These are phyloP conservation scores for Poliocrania exsul DNA, from an alignment of 2,797 vertebrate species.

Conservation along the genomic window DNA sequence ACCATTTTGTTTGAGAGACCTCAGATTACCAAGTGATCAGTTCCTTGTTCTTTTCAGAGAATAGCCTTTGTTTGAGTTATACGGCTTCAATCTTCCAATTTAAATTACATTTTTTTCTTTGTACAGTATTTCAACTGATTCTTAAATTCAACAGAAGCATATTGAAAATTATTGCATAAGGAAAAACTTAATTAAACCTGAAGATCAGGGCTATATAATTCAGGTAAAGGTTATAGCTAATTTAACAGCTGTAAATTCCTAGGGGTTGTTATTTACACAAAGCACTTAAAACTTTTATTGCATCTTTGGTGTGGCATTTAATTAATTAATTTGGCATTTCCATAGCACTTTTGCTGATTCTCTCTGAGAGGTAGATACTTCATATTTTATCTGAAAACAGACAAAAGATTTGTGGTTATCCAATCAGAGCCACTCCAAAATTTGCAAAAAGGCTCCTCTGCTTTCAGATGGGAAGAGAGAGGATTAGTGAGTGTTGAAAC, in stretches of 20 bases:
- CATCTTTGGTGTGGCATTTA: constrained; percentile 4
- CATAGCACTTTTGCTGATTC: not conserved
- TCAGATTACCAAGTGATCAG: not conserved
- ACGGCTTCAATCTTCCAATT: not conserved
- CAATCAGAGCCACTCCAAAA: not conserved
- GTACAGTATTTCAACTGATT: not conserved
- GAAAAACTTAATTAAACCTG: constrained; percentile 41
- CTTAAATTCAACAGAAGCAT: not conserved
- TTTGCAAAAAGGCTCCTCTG: not conserved
- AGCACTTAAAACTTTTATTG: constrained; percentile 34
- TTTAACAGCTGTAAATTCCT: constrained; percentile 49
- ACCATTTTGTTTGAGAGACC: not conserved
- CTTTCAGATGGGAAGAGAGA: not conserved
- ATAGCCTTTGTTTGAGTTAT: not conserved
- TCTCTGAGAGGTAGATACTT: not conserved
- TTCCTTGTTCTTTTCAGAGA: not conserved
- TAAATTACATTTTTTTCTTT: not conserved
- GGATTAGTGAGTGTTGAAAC: not conserved
- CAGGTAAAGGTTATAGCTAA: constrained; percentile 48
- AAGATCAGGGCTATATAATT: constrained; percentile 7
- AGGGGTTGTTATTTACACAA: constrained; percentile 8
- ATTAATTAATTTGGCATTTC: constrained; percentile 58
- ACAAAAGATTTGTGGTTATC: not conserved
- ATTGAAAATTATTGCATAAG: constrained; percentile 19
- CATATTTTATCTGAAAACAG: constrained; percentile 1